phyloP scores from a whole-genome alignment of 2,797 vertebrate genomes.

The Lepilemur septentrionalis region DNA sequence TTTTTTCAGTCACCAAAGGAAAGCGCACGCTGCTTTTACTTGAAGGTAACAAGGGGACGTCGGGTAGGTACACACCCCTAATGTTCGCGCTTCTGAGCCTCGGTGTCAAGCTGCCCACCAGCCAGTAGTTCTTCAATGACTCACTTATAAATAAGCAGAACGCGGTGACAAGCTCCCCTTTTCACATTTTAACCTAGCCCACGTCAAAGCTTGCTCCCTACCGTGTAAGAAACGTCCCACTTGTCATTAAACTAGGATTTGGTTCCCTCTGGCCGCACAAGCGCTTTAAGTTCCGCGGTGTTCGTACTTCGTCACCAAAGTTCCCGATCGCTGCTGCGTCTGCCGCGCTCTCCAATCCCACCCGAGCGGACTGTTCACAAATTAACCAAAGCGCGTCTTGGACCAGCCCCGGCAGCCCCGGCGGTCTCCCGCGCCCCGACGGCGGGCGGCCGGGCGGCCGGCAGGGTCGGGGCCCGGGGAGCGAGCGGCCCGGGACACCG shows the following conservation, averaged over 20 bases:
- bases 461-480: background rate
- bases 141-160: background rate
- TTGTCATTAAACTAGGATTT: background rate
- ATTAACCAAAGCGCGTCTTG: background rate
- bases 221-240: background rate
- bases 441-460: background rate
- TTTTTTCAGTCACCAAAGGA: background rate
- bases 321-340: background rate
- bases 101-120: background rate
- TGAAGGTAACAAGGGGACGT: background rate
- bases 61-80: background rate
- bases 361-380: background rate
- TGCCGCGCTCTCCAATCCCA: background rate
- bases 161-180: background rate
- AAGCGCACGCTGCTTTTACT: background rate
- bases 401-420: background rate
- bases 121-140: background rate
- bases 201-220: background rate
- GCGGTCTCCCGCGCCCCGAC: too few relatives aligned
- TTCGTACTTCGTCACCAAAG: background rate
- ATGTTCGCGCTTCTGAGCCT: background rate
- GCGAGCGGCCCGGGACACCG: background rate
- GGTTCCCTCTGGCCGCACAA: rapidly evolving
- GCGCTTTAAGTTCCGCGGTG: background rate
- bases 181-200: background rate